Conservation (phyloP, 1,140 invertebrate species). For the Drosophila obscura region DNA sequence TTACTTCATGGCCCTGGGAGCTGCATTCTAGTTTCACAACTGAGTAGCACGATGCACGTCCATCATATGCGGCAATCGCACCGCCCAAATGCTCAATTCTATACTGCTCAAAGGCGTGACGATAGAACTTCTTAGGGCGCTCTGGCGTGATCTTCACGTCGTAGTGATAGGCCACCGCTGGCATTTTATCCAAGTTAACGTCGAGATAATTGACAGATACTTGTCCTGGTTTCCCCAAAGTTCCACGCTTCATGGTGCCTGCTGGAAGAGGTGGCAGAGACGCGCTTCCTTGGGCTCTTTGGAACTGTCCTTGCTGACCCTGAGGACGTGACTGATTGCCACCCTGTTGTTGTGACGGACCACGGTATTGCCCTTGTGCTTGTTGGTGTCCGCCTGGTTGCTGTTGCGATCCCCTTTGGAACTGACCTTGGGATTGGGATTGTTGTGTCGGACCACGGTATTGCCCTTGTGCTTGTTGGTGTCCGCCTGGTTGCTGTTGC, state of each 20-base stretch:
- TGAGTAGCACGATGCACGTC: constrained; percentile 85
- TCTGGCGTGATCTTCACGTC: constrained; percentile 85
- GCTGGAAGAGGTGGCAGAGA: constrained; percentile 3
- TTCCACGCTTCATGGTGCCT: constrained; percentile 78
- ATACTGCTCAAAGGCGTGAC: constrained; percentile 71
- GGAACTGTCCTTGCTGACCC: not conserved
- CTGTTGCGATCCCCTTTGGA: constrained; percentile 6
- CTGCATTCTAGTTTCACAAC: constrained; percentile 35
- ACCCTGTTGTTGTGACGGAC: not conserved
- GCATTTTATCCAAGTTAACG: constrained; percentile 84
- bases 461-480: constrained; percentile 11
- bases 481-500: not conserved
- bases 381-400: not conserved
- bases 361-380: not conserved
- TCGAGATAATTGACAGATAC: constrained; percentile 86
- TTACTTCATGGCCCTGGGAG: constrained; percentile 36
- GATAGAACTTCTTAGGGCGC: constrained; percentile 84
- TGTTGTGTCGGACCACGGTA: constrained; percentile 6
- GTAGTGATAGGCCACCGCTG: constrained; percentile 84
- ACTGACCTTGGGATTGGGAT: not conserved
- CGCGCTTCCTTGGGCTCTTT: constrained; percentile 19
- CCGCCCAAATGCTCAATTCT: constrained; percentile 56
- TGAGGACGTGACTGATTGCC: constrained; percentile 20
- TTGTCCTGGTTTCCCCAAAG: constrained; percentile 80
- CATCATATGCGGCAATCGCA: constrained; percentile 89